Evolutionary conservation across 2,113 vertebrate genomes (phyloP).

Genomic region (Pheucticus melanocephalus): DNA sequence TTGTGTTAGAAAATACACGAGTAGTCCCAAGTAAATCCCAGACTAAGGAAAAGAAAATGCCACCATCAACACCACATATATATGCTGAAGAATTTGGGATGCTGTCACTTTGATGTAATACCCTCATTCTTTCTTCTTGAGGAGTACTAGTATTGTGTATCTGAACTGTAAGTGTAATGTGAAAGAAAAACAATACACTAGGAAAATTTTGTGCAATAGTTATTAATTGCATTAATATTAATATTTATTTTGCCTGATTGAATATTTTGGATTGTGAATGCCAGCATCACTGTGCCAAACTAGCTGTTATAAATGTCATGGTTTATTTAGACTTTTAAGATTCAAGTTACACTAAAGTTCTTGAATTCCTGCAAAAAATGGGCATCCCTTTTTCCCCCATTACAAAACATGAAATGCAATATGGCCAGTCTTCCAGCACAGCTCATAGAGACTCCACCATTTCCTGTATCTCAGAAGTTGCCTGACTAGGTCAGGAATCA

Average conservation of each 20-base stretch:
- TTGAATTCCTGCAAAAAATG: not conserved
- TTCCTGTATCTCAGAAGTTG: not conserved
- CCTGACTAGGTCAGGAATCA: not conserved
- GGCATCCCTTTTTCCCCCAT: accelerated
- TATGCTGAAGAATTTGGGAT: not conserved
- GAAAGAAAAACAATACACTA: not conserved
- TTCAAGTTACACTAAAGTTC: not conserved
- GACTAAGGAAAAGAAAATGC: not conserved
- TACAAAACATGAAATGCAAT: not conserved
- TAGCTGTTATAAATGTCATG: not conserved
- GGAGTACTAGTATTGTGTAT: not conserved
- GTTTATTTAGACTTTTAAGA: not conserved
- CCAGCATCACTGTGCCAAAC: not conserved
- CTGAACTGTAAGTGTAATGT: not conserved
- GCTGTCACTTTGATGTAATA: not conserved
- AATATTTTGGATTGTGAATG: not conserved
- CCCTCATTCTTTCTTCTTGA: not conserved
- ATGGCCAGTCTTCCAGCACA: not conserved
- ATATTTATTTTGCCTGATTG: not conserved
- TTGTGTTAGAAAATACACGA: not conserved
- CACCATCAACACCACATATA: not conserved
- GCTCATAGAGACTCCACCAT: not conserved
- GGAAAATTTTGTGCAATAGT: not conserved
- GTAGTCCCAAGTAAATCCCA: not conserved
- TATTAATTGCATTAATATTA: not conserved